These are phyloP conservation scores for Scartelaos histophorus DNA, from an alignment of 2,113 vertebrate genomes.

Conservation along the genomic window DNA sequence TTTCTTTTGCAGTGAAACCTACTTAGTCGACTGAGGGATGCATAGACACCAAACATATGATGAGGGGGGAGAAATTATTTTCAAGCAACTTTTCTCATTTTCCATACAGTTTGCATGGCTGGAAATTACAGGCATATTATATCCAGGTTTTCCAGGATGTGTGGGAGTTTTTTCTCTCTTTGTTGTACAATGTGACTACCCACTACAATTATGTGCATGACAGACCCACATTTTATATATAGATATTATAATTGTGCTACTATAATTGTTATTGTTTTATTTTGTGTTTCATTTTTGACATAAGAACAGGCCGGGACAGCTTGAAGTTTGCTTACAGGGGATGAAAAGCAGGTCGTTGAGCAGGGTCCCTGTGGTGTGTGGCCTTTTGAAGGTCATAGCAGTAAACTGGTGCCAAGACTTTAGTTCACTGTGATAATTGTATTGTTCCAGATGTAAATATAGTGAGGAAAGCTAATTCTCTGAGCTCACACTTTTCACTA, in stretches of 20 bases:
- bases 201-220: background rate
- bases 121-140: too few species aligned
- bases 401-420: constrained; percentile 40
- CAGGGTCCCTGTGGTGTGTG: constrained; percentile 27
- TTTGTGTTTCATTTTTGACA: constrained; percentile 13
- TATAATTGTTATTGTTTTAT: background rate
- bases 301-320: background rate
- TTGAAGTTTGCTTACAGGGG: constrained; percentile 19
- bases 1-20: too few species aligned
- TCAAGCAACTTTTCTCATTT: too few species aligned
- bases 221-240: background rate
- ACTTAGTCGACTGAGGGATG: too few species aligned
- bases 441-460: constrained; percentile 70
- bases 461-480: constrained; percentile 56
- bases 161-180: background rate
- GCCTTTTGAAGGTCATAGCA: constrained; percentile 43
- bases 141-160: too few species aligned
- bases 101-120: too few species aligned
- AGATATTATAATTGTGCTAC: background rate
- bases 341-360: constrained; percentile 17
- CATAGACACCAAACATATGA: too few species aligned
- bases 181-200: background rate
- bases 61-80: too few species aligned
- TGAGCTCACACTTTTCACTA: constrained; percentile 45
- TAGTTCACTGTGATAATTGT: constrained; percentile 57